These are phyloP conservation scores for Diglossa cyanea DNA, from an alignment of 2,797 vertebrate species.

Conservation along the genomic window DNA sequence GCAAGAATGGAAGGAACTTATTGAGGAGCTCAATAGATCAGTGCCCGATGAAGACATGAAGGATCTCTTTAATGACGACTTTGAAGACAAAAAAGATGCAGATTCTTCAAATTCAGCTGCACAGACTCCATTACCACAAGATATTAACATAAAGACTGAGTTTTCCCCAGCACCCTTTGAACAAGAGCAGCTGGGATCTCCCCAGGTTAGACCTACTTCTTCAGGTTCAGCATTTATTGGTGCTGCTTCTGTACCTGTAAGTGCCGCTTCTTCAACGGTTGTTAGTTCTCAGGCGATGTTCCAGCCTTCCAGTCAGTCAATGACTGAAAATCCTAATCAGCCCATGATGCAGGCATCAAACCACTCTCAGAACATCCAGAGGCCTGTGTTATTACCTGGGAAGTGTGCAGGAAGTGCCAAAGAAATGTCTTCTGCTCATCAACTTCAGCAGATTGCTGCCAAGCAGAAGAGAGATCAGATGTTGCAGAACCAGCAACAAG, in stretches of 20 bases:
- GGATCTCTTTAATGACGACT: slow-evolving; percentile 93
- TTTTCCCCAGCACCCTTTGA: slow-evolving; percentile 91
- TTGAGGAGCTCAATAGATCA: slow-evolving; percentile 94
- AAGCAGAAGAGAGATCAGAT: slow-evolving; percentile 91
- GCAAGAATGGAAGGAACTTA: slow-evolving; percentile 97
- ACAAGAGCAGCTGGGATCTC: slow-evolving; percentile 86
- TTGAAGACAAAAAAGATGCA: slow-evolving; percentile 92
- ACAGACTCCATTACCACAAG: slow-evolving; percentile 81
- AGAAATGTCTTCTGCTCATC: slow-evolving; percentile 93
- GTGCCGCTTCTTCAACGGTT: slow-evolving; percentile 79
- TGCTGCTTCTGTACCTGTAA: slow-evolving; percentile 80
- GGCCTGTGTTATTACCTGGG: slow-evolving; percentile 82
- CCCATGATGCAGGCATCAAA: slow-evolving; percentile 74
- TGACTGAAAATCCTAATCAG: slow-evolving; percentile 71
- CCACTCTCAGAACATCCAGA: slow-evolving; percentile 74
- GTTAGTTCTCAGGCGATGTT: slow-evolving; percentile 79
- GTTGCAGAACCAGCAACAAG: slow-evolving; percentile 84
- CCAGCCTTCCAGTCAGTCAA: slow-evolving; percentile 75
- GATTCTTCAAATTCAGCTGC: slow-evolving; percentile 79
- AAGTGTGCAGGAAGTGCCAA: slow-evolving; percentile 79
- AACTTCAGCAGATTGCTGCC: slow-evolving; percentile 93
- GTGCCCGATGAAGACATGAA: slow-evolving; percentile 96
- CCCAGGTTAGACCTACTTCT: slow-evolving; percentile 83
- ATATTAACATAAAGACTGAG: slow-evolving; percentile 89
- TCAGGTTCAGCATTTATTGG: slow-evolving; percentile 83